Base-by-base conservation (phyloP, 30 jellyfish, hydroid and myxozoan species). In the Hydractinia symbiolongicarpus region DNA sequence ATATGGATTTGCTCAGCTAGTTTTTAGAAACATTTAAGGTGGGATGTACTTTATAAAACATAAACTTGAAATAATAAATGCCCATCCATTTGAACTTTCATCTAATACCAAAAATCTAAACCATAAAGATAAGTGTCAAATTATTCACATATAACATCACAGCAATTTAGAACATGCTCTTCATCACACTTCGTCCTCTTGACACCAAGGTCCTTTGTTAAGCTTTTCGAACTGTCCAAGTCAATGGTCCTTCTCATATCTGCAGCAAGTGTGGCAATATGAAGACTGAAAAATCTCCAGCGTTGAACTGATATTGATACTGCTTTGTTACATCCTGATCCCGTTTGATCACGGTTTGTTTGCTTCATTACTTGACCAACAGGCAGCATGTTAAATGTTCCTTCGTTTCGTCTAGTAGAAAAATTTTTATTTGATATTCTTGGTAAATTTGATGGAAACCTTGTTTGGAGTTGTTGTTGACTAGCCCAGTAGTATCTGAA, bases 391-490 rank as follows among this genome's bases (percentile, higher is more conserved):
- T 57, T 57, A 57, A 57, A 57, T n/a, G 10, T 57, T 57, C 68
- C 68, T n/a, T 10, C 13, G 10, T 10, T 9, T 57, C 68, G 68
- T 57, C n/a, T 57, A n/a, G 68, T 57, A 57, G 68, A 57, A 57
- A 57, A 57, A n/a, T 57, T 57, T 57, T n/a, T n/a, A 57, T 57
- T 57, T 57, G 68, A 57, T 9, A 57, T n/a, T 57, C 68, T n/a
- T 57, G 68, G 68, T 57, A 57, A n/a, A 57, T 57, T 57, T n/a
- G 68, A 57, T n/a, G 68, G 68, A 57, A 58, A 58, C 19, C 69
- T 13, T 16, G 69, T 58, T 11, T 58, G 3, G 69, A 58, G 69
- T 58, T 58, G 1, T 16, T 58, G 69, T 58, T 58, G 69, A 16
- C 69, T 58, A 58, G 15, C 19, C 69, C 3, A 58, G 69, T 58